Percentiles rank a stretch among this genome's conserved stretches.
phyloP scores from a whole-genome alignment of 2,113 vertebrate genomes.

The Megalops atlanticus region DNA sequence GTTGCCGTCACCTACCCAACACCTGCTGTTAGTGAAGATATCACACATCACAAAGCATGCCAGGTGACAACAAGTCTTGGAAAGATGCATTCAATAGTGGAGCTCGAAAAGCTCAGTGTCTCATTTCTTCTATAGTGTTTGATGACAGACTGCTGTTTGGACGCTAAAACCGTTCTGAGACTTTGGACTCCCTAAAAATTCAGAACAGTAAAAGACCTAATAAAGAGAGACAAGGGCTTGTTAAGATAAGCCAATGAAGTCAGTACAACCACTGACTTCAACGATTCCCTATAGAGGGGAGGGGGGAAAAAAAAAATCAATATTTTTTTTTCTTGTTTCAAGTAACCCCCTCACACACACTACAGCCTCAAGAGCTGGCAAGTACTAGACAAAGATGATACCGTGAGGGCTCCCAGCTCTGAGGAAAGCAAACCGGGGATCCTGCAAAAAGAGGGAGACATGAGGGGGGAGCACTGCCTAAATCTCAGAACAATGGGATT shows the following conservation, averaged over 20 bases:
- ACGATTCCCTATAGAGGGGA: background rate
- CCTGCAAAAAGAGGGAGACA: background rate
- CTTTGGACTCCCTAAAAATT: background rate
- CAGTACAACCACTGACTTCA: background rate
- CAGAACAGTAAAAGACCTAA: background rate
- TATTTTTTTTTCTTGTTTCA: slow-evolving; percentile 7
- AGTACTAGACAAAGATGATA: background rate
- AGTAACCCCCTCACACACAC: background rate
- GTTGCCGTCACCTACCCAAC: background rate
- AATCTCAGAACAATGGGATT: slow-evolving; percentile 59
- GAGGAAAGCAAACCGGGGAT: background rate
- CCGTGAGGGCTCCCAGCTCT: background rate
- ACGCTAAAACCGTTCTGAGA: background rate
- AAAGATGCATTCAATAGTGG: background rate
- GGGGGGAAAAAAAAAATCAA: background rate
- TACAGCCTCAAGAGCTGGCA: background rate
- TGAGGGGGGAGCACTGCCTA: slow-evolving; percentile 3
- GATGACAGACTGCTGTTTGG: background rate
- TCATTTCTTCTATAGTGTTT: background rate
- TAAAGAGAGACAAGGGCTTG: background rate
- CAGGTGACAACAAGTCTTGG: background rate
- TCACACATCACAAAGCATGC: background rate
- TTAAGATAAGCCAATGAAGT: slow-evolving; percentile 1
- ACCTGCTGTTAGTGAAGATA: background rate
- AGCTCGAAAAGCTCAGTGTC: background rate